Conservation (phyloP, 2,888 invertebrate species). For the Seira ritae region DNA sequence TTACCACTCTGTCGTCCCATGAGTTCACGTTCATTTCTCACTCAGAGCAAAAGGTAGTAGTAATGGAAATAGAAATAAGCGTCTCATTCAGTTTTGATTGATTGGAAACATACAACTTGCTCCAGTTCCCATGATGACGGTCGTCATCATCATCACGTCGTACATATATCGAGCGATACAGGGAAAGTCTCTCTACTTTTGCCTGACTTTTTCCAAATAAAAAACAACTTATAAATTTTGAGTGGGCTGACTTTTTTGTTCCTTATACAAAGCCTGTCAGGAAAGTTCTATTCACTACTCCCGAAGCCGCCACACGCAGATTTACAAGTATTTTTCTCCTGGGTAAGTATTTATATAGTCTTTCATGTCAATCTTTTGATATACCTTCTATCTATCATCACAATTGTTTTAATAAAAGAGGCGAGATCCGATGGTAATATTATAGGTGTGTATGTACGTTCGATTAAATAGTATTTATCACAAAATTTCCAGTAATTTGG, state of each 20-base stretch:
- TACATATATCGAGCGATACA: background rate
- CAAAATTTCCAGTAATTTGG: background rate
- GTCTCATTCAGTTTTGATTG: slow-evolving; percentile 29
- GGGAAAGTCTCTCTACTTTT: background rate
- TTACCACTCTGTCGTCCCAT: background rate
- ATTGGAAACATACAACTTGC: slow-evolving; percentile 24
- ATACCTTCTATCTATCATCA: background rate
- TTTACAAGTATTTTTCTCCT: background rate
- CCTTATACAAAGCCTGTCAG: background rate
- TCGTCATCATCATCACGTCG: background rate
- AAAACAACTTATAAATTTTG: background rate
- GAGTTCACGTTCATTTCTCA: background rate
- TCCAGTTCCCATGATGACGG: slow-evolving; percentile 22
- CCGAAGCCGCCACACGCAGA: background rate
- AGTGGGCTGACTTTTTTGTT: background rate
- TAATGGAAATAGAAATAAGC: background rate
- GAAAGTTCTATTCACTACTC: background rate
- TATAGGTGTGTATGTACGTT: too few relatives aligned
- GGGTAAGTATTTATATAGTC: too few relatives aligned
- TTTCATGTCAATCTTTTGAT: background rate
- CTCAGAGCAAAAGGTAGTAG: background rate
- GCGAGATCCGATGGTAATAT: too few relatives aligned
- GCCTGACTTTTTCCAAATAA: background rate
- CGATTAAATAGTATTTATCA: background rate
- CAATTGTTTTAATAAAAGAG: background rate